A percentile compares a stretch with the other conserved stretches of the same genome.
These are phyloP conservation scores for Tetropium fuscum DNA, from an alignment of 2,888 invertebrate genomes.

Conservation along the genomic window DNA sequence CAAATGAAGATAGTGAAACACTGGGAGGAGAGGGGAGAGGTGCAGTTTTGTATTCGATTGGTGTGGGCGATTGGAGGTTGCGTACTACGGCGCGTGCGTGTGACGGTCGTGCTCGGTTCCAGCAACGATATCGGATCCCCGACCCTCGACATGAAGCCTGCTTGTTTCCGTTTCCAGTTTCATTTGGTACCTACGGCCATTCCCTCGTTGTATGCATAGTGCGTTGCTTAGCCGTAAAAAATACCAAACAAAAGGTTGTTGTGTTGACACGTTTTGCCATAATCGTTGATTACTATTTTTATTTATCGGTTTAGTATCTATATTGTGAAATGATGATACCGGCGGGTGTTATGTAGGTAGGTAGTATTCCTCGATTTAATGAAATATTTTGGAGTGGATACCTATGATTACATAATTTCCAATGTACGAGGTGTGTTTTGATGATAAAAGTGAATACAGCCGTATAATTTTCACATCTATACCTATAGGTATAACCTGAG, in stretches of 20 bases:
- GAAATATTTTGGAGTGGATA: too few species aligned
- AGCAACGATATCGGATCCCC: slow-evolving; percentile 25
- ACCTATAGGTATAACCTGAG: too few species aligned
- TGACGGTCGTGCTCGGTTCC: neutral
- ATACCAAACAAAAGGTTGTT: neutral
- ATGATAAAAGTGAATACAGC: too few species aligned
- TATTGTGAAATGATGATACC: too few species aligned
- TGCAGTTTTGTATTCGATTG: neutral
- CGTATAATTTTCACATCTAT: too few species aligned
- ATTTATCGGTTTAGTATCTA: too few species aligned
- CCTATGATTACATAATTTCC: too few species aligned
- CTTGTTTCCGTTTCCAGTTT: slow-evolving; percentile 20
- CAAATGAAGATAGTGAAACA: slow-evolving; percentile 20
- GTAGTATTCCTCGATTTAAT: too few species aligned
- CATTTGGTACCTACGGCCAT: slow-evolving; percentile 28
- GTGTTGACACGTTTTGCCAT: neutral
- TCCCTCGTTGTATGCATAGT: slow-evolving; percentile 15
- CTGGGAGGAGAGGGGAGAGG: too few species aligned
- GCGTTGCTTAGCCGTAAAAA: slow-evolving; percentile 18
- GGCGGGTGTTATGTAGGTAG: too few species aligned
- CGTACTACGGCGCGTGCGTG: slow-evolving; percentile 5
- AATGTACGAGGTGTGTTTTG: too few species aligned
- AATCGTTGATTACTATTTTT: too few species aligned
- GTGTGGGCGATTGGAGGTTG: slow-evolving; percentile 4
- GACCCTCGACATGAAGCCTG: neutral